Base-by-base conservation (phyloP, 2,113 vertebrate genomes). In the Peromyscus californicus region DNA sequence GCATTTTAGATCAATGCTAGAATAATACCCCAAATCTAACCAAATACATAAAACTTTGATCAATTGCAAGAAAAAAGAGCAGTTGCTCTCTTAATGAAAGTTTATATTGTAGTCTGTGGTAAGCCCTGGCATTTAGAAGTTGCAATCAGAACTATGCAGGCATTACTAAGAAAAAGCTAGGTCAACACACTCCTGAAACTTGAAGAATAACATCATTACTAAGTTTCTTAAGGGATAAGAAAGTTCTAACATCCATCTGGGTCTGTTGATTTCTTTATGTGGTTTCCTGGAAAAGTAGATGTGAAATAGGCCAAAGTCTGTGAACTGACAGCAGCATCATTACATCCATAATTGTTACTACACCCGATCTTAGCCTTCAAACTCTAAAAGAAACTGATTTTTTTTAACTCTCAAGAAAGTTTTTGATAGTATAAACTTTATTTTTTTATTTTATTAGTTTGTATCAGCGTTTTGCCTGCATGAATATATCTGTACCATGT, bases 341-440 rank as follows among this genome's bases (percentile, higher is more conserved):
- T 59, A 76, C 2, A 59, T 75, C 51, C 26, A 45, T 89, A 36
- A 33, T 86, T 54, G 54, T 94, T 78, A 84, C 54, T 15, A 2
- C 78, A 57, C 61, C 61, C 24, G 0, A 31, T 79, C 70, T 91
- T 51, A 69, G 48, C 63, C n/a, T 95, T 88, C 31, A 83, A 16
- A 80, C 93, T 90, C 31, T 93, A 90, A 96, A 54, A 74, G 4
- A 79, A 80, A 51, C 7, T 42, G 67, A 13, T 65, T 45, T 82
- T 70, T 63, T 65, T 48, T 63, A 79, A 51, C 22, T 74, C 19
- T 48, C 16, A n/a, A 86, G 36, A 92, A 48, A 90, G 94, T 54
- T 97, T 92, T 91, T 42, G 17, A 51, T 65, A 80, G 17, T 59
- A 67, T 57, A 93, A 93, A 93, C 13, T 42, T 54, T 42, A 69